A percentile compares a stretch with the other conserved stretches of the same genome.
phyloP scores from a whole-genome alignment of 1,140 invertebrate species.

The Heliothis virescens region DNA sequence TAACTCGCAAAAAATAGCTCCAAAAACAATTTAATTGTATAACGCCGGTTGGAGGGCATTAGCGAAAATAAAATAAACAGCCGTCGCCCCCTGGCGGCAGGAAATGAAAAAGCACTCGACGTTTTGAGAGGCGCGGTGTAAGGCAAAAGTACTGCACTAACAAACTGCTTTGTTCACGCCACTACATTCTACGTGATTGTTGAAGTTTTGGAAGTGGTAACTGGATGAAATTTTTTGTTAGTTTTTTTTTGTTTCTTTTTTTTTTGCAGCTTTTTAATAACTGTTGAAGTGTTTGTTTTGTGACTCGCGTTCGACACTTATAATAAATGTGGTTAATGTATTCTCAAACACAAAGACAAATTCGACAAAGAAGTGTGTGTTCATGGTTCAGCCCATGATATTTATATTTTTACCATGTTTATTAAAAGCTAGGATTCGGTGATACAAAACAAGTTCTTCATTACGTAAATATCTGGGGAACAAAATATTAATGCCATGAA shows the following conservation, averaged over 20 bases:
- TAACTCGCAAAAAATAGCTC: conserved; percentile 54
- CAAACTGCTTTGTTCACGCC: conserved; percentile 59
- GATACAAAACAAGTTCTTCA: no score
- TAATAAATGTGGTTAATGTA: no score
- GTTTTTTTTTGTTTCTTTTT: not conserved
- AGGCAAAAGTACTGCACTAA: conserved; percentile 57
- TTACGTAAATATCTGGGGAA: no score
- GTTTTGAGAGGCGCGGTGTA: conserved; percentile 53
- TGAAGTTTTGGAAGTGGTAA: conserved; percentile 15
- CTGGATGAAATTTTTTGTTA: conserved; percentile 6
- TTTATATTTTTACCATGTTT: no score
- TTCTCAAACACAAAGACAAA: no score
- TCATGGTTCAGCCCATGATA: no score
- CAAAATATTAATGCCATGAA: no score
- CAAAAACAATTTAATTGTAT: conserved; percentile 61
- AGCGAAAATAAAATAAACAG: conserved; percentile 60
- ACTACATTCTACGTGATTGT: conserved; percentile 33
- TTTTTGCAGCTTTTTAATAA: not conserved
- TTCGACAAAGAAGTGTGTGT: no score
- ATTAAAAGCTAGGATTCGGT: no score
- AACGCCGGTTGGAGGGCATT: conserved; percentile 52
- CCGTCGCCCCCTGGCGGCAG: conserved; percentile 55
- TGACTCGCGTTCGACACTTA: no score
- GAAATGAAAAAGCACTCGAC: conserved; percentile 64
- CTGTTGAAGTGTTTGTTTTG: no score